Evolutionary conservation across 1,140 invertebrate genomes (phyloP).

Genomic region (Bombus sibiricus): DNA sequence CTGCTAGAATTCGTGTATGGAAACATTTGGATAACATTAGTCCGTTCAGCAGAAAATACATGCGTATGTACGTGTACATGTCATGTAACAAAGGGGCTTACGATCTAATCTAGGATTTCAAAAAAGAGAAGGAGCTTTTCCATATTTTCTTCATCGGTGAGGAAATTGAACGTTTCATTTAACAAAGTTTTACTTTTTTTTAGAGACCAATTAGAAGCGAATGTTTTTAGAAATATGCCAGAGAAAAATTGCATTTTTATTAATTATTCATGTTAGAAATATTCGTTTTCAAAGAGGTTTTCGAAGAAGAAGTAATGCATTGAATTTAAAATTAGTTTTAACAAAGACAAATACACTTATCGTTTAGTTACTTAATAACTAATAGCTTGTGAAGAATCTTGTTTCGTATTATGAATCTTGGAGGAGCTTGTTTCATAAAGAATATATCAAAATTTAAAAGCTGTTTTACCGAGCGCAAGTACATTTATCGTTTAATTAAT

Average conservation of each 20-base stretch:
- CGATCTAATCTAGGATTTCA: neutral
- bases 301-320: neutral
- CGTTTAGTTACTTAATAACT: neutral
- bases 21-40: neutral
- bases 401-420: neutral
- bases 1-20: neutral
- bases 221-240: neutral
- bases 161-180: neutral
- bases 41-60: neutral
- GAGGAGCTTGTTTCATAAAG: no score
- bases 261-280: no score
- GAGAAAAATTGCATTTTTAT: no score
- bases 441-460: neutral
- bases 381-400: neutral
- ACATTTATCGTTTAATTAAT: neutral
- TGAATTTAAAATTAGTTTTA: neutral
- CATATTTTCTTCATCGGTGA: neutral
- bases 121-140: neutral
- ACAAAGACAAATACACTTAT: neutral
- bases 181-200: neutral
- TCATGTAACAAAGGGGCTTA: neutral
- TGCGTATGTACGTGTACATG: neutral
- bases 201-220: neutral
- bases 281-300: neutral
- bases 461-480: neutral